Base-by-base conservation (phyloP, 92 coral and sea anemone genomes). In the Palythoa grandis region DNA sequence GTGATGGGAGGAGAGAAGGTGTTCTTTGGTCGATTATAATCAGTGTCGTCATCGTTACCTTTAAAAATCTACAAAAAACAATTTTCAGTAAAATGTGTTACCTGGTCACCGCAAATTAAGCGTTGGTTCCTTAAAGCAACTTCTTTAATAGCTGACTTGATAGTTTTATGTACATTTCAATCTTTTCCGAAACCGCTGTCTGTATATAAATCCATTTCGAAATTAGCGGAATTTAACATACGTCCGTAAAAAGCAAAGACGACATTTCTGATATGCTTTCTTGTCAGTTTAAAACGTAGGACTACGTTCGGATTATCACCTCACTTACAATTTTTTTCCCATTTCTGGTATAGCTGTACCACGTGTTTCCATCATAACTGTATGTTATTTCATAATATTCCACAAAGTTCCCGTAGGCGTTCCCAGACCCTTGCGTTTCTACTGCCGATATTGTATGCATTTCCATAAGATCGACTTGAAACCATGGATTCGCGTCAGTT, bases 391-490 rank as follows among this genome's bases (percentile, higher is more conserved):
- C 52, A 82, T 60, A 97, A 12, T 60, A 13, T 12, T 79, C 37
- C 25, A 94, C 94, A 65, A 63, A 84, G 57, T 69, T 79, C 11
- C 39, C 53, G 15, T 0, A 0, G 23, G 52, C 66, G 14, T 24
- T 86, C 11, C 20, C 53, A 4, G 82, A 86, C 2, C 94, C 98
- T 52, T 89, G 94, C 0, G 90, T 91, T 0, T 39, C 91, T 54
- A 97, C 43, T 63, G 74, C 86, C 2, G 95, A 88, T 37, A 97
- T 43, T 20, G 97, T 97, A 74, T 92, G 92, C 52, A 91, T 92
- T 15, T 83, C 80, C 2, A 85, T 82, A 7, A 97, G 91, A 76
- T 97, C 98, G 23, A 97, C 89, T 91, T 93, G 94, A 58, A 97
- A 85, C 86, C 83, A 93, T 7, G 92, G 95, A 4, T 60, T 77